Evolutionary conservation across 2,888 invertebrate genomes (phyloP).

Genomic region (Eretmocerus hayati): DNA sequence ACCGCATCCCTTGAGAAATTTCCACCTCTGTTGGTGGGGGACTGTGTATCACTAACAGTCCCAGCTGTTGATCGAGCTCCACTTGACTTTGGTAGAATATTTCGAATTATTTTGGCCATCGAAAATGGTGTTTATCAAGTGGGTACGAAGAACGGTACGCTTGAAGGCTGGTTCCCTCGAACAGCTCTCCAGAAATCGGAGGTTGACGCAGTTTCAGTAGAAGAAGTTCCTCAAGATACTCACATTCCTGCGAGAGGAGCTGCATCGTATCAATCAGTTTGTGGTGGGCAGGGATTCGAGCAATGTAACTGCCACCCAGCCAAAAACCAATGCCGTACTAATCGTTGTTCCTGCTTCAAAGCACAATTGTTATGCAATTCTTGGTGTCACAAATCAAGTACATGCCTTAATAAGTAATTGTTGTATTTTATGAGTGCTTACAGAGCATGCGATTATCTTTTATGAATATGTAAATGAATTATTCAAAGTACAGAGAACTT

Average conservation of each 20-base stretch:
- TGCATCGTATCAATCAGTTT: conserved; percentile 8
- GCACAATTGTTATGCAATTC: too few species aligned
- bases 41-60: conserved; percentile 7
- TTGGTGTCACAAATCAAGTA: too few species aligned
- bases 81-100: conserved; percentile 10
- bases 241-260: conserved; percentile 9
- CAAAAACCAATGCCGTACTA: too few species aligned
- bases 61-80: conserved; percentile 13
- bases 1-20: background rate
- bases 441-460: too few species aligned
- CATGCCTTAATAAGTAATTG: too few species aligned
- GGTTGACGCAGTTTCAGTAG: background rate
- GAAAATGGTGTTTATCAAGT: conserved; percentile 15
- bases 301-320: conserved; percentile 13
- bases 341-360: too few species aligned
- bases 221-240: background rate
- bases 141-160: conserved; percentile 10
- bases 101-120: conserved; percentile 7
- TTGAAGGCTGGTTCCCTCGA: conserved; percentile 16
- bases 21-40: background rate
- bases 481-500: too few species aligned
- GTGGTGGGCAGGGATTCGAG: conserved; percentile 11
- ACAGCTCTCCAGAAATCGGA: conserved; percentile 6
- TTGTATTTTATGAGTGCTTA: too few species aligned
- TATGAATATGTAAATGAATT: too few species aligned